phyloP scores from a whole-genome alignment of 92 coral and sea anemone species.

The Umimayanthus chanpuru region DNA sequence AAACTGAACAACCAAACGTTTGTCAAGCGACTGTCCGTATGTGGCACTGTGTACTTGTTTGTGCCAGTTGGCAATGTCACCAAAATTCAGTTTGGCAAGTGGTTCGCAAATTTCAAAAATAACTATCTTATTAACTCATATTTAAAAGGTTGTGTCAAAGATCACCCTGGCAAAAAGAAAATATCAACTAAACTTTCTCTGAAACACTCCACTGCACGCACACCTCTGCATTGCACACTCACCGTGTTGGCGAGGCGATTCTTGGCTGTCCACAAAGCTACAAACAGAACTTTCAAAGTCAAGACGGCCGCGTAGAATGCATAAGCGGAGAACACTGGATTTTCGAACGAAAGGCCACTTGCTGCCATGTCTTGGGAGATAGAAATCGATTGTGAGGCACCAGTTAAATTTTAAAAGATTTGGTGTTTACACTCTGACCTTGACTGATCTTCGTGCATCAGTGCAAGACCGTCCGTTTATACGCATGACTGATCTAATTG shows the following conservation, averaged over 20 bases:
- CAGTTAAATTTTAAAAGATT: neutral
- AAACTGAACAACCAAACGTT: no score
- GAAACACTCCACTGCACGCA: no score
- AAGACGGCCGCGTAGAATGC: constrained; percentile 30
- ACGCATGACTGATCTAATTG: constrained; percentile 1
- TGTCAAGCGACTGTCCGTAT: no score
- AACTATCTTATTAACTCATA: no score
- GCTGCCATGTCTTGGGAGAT: constrained; percentile 8
- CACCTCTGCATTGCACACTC: neutral
- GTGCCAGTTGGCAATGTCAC: no score
- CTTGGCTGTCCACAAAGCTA: constrained; percentile 2
- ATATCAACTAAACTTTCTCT: no score
- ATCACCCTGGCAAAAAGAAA: no score
- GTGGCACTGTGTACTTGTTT: no score
- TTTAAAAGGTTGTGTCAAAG: no score
- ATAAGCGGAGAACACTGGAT: constrained; percentile 29
- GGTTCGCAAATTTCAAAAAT: no score
- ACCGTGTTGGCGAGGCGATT: constrained; percentile 22
- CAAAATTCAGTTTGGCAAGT: no score
- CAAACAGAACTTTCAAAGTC: constrained; percentile 8
- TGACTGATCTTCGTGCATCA: neutral
- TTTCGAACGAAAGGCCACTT: constrained; percentile 18
- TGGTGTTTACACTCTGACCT: neutral
- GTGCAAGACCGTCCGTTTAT: neutral
- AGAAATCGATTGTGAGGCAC: neutral